Evolutionary conservation across 2,888 invertebrate species (phyloP).

Genomic region (Leptopilina drosophilae): DNA sequence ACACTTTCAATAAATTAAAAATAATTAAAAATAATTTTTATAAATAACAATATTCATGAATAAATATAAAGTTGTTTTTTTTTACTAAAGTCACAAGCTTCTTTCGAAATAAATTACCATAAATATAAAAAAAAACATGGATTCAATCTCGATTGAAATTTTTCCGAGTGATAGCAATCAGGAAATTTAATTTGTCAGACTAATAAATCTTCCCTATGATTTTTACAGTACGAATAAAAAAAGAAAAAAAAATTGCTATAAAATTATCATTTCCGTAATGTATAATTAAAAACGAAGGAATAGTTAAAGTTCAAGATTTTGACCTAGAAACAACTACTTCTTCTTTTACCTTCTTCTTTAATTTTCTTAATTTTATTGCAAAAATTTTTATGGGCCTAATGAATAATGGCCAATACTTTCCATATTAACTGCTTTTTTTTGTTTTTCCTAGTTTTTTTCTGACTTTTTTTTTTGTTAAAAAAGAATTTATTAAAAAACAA

Average conservation of each 20-base stretch:
- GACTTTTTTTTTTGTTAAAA: not conserved
- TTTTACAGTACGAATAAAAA: not conserved
- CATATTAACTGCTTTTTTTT: not conserved
- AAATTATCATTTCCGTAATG: not conserved
- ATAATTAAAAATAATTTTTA: not conserved
- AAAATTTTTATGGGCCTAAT: not conserved
- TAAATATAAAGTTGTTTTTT: not conserved
- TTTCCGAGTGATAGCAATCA: not conserved
- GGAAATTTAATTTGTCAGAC: not conserved
- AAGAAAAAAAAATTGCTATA: not conserved
- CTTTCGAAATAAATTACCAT: slow-evolving; percentile 4
- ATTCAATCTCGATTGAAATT: slow-evolving; percentile 2
- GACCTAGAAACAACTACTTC: not conserved
- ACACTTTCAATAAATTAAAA: no score
- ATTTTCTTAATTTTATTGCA: not conserved
- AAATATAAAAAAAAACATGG: not conserved
- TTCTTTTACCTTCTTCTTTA: not conserved
- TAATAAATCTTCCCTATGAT: not conserved
- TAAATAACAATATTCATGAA: slow-evolving; percentile 2
- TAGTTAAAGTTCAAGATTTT: slow-evolving; percentile 17
- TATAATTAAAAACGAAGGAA: not conserved
- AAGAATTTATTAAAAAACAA: no score
- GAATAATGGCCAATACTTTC: not conserved
- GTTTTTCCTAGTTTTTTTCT: not conserved
- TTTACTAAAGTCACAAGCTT: not conserved